These are phyloP conservation scores for Diaphora mendica DNA, from an alignment of 2,888 invertebrate species.

Conservation along the genomic window DNA sequence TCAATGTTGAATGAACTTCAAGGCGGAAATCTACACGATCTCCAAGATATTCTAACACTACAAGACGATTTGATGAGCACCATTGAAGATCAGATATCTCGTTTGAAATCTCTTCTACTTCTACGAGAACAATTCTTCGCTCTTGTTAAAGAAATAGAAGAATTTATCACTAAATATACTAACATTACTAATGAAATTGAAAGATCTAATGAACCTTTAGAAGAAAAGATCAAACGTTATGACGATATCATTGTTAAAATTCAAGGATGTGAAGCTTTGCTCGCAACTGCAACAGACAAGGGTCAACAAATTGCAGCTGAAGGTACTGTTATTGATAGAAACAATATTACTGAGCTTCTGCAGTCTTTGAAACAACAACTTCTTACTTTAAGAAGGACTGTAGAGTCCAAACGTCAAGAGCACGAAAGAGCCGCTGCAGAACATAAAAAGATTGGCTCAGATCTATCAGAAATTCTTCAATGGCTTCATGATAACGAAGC, in stretches of 20 bases:
- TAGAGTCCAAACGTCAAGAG: slow-evolving; percentile 94
- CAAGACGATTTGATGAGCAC: slow-evolving; percentile 95
- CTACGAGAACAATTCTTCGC: slow-evolving; percentile 96
- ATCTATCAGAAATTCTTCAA: slow-evolving; percentile 93
- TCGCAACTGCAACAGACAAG: slow-evolving; percentile 95
- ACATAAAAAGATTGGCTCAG: slow-evolving; percentile 93
- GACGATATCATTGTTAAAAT: slow-evolving; percentile 94
- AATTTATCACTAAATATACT: slow-evolving; percentile 94
- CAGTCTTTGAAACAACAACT: slow-evolving; percentile 95
- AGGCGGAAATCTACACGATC: slow-evolving; percentile 91
- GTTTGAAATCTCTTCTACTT: slow-evolving; percentile 91
- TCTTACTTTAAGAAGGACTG: slow-evolving; percentile 91
- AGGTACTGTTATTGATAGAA: slow-evolving; percentile 94
- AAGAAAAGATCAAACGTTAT: slow-evolving; percentile 95
- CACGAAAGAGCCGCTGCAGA: slow-evolving; percentile 95
- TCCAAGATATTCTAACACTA: slow-evolving; percentile 92
- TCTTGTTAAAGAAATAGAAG: slow-evolving; percentile 94
- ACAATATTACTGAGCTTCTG: slow-evolving; percentile 94
- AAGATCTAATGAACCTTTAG: slow-evolving; percentile 92
- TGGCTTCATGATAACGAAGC: slow-evolving; percentile 94
- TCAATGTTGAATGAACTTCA: slow-evolving; percentile 92
- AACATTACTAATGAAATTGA: slow-evolving; percentile 95
- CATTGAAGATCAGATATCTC: slow-evolving; percentile 94
- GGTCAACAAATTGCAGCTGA: slow-evolving; percentile 97
- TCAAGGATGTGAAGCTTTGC: slow-evolving; percentile 95